Evolutionary conservation across 2,113 vertebrate genomes (phyloP), one percentile per base, ranked within the genome.

Genomic region (Sebastes fasciatus): DNA sequence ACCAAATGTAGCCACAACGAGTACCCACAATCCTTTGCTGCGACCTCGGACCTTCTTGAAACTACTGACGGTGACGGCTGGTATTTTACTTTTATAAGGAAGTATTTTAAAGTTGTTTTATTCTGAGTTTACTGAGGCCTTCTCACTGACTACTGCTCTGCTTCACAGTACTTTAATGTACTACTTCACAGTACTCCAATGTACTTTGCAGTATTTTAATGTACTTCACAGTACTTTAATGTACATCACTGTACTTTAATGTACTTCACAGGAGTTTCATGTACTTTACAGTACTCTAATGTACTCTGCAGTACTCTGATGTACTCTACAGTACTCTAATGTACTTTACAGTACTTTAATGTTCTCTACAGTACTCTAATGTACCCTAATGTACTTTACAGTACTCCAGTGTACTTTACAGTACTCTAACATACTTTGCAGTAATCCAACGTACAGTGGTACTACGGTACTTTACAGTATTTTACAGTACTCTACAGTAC

Each of bases 1-100:
- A 34, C 34, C 46, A 58, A 83, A 88, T 84, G 86, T 86, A 89
- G 85, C 83, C 14, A 49, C 61, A 54, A 66, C 52, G 6, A 63
- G 57, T 55, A 71, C 82, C 85, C 88, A 89, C 19, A 89, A 91
- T 85, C 79, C 80, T 86, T 55, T 81, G 86, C 90, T 88, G 83
- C 75, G 43, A 80, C 80, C 82, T 80, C 45, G 10, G 83, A 79
- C 72, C 62, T 61, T 70, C 76, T 82, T 81, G 11, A 87, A 86
- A 92, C 83, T 86, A 74, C 91, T 89, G 88, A 86, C 1, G 10
- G 70, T 14, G 68, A 67, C 60, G 10, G 71, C 57, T 40, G 7
- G 4, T 60, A 0, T 58, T 63, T 79, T 48, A 0, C 42, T 82
- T 69, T 66, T 74, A 4, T 68, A 79, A 79, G 1, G 0, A 67